Evolutionary conservation across 2,113 vertebrate genomes (phyloP), one percentile per base, ranked within the genome.

Genomic region (Delphinus delphis): DNA sequence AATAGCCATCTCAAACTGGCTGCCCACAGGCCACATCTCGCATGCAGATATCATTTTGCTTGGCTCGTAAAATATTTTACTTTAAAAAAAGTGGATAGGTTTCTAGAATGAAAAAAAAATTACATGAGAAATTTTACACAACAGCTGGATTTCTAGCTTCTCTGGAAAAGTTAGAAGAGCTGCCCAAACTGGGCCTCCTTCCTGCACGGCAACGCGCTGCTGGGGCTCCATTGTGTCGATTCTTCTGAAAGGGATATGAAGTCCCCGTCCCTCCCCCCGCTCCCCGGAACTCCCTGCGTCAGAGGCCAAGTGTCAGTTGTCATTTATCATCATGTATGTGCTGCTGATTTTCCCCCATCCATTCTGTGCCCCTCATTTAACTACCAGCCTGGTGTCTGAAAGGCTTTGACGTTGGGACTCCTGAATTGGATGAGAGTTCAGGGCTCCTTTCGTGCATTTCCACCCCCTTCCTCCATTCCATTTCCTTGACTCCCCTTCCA

Each of bases 71-170:
- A 76, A 71, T 89, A 87, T 74, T 96, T 93, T 76, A 28, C 41
- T 88, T 62, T 74, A 38, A 88, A 55, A 41, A 79, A 93, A 88
- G 31, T 12, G 73, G 68, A 21, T 82, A 68, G 4, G 13, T 68
- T 96, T 96, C 83, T 65, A 97, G 96, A 95, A 85, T 65, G 58
- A 62, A 36, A 21, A 33, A 5, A 44, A 8, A 53, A 58, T 25
- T 25, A 36, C 71, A 36, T 62, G 47, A 94, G 85, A 96, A 60
- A 76, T 95, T 96, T 96, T 93, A 97, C 74, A 95, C 73, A 77
- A 87, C 97, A 97, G 87, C 97, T 97, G 93, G 89, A 95, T 97
- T 93, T 95, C 23, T 18, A 97, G 86, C 89, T 92, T 97, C 92
- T 93, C 87, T 80, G 38, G 50, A 85, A 92, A 89, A 71, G 58